phyloP scores from a whole-genome alignment of 2,113 vertebrate genomes.

The Bubo bubo region DNA sequence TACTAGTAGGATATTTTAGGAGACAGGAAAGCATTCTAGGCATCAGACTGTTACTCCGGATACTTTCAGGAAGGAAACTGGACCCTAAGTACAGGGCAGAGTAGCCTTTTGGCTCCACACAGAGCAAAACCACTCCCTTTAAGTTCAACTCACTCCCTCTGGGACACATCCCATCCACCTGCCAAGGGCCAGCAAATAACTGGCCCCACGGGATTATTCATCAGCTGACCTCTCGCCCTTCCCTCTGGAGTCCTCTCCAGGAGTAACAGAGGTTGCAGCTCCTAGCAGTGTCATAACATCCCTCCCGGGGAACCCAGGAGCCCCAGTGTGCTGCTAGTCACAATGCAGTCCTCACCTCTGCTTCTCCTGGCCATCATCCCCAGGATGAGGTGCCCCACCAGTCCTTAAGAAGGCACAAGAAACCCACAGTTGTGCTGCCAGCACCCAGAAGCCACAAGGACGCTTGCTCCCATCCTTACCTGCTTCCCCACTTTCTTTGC shows the following conservation, averaged over 20 bases:
- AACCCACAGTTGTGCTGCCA: fast-evolving
- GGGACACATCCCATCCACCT: not conserved
- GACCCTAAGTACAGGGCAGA: not conserved
- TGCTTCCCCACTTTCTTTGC: not conserved
- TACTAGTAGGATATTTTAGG: not conserved
- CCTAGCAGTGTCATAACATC: fast-evolving
- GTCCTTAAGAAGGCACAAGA: not conserved
- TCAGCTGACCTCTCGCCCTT: fast-evolving
- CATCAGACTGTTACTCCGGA: not conserved
- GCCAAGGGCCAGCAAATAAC: not conserved
- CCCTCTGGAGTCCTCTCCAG: not conserved
- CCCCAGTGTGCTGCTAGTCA: not conserved
- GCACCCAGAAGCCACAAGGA: not conserved
- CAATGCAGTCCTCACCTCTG: not conserved
- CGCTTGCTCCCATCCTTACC: not conserved
- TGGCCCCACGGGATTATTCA: not conserved
- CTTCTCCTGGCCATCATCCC: not conserved
- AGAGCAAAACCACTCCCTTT: not conserved
- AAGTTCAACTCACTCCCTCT: not conserved
- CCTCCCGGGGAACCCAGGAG: not conserved
- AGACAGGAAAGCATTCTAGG: not conserved
- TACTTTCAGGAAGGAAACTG: not conserved
- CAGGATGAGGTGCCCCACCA: too few relatives aligned
- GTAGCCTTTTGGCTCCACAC: not conserved
- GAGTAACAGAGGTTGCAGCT: not conserved